A percentile compares a stretch with the other conserved stretches of the same genome.
These are phyloP conservation scores for Sesia apiformis DNA, from an alignment of 2,888 invertebrate genomes.

Conservation along the genomic window DNA sequence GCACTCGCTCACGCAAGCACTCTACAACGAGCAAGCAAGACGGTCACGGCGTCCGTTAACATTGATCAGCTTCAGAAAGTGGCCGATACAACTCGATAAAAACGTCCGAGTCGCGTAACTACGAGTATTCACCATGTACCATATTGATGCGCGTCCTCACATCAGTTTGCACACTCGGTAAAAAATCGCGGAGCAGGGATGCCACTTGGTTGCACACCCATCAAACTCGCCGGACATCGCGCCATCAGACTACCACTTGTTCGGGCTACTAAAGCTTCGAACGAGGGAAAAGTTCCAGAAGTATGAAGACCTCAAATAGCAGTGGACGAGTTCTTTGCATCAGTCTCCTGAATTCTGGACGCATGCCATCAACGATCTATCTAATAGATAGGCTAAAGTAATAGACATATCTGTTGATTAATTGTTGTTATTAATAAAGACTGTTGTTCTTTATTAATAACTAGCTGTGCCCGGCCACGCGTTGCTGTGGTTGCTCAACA, in stretches of 20 bases:
- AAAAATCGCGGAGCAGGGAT: no score
- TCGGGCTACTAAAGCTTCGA: not conserved
- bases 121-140: not conserved
- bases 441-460: no score
- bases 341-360: not conserved
- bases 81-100: not conserved
- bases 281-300: no score
- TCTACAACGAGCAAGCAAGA: not conserved
- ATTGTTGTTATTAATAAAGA: no score
- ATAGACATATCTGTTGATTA: no score
- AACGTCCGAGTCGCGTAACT: not conserved
- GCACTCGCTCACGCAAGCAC: not conserved
- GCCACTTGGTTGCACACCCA: not conserved
- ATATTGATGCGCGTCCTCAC: not conserved
- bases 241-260: not conserved
- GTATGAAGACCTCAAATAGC: no score
- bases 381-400: no score
- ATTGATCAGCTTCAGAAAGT: not conserved
- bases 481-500: no score
- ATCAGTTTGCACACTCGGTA: no score
- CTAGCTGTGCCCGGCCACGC: no score
- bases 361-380: no score
- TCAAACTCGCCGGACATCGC: not conserved
- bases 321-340: not conserved
- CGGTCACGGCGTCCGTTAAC: not conserved